Evolutionary conservation across 2,888 invertebrate genomes (phyloP), one percentile per base, ranked within the genome.

Genomic region (Euplexia lucipara): DNA sequence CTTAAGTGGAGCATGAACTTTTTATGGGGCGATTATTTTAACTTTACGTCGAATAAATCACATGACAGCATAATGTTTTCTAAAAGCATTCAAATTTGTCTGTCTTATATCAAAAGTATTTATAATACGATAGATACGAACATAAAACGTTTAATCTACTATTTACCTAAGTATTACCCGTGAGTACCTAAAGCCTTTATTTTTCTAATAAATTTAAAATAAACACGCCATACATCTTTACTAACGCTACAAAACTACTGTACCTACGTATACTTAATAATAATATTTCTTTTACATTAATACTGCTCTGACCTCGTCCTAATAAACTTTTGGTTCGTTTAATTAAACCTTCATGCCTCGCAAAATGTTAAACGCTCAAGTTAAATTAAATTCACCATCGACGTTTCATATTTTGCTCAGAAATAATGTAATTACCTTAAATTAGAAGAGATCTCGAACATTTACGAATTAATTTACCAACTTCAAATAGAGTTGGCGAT

Each of bases 311-410:
- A 73, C 83, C 81, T 84, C 76, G 78, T 62, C 82, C 77, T 85
- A 82, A 85, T 83, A 84, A 88, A 87, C 80, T 88, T 87, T 83
- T 79, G 81, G 78, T 76, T 83, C 83, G 82, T 85, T 88, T 87
- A 88, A 88, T 89, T 87, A 88, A 88, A 86, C 79, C 81, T 84
- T 89, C 80, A 84, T 81, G 82, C 83, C 83, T 83, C 82, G 69
- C 72, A 69, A 83, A 85, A 83, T 80, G 79, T 79, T 79, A 82
- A 84, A 82, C 79, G 79, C 79, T 81, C 62, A 79, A 84, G 81
- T 84, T 79, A 84, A 83, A 86, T 87, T 86, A 85, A 85, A 81
- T 84, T 83, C 72, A 79, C 67, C 75, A 81, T 76, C 73, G 74
- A 78, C 75, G 73, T 79, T 81, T 82, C 81, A 83, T 79, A 81